Conservation (phyloP, 2,113 vertebrate species). For the Phycodurus eques region DNA sequence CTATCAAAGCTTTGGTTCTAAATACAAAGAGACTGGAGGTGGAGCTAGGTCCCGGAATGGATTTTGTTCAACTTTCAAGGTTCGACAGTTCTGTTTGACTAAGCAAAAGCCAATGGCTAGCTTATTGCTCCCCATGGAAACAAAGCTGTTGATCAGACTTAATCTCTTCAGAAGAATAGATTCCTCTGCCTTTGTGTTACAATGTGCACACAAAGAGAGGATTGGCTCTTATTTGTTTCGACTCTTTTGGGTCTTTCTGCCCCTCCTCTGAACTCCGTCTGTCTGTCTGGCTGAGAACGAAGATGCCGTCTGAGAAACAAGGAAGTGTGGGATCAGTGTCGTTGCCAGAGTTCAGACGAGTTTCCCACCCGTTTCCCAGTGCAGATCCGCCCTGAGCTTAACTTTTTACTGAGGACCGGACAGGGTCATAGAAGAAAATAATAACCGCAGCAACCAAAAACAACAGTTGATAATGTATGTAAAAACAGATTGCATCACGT, state of each 20-base stretch:
- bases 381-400: not conserved
- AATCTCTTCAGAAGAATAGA: constrained; percentile 2
- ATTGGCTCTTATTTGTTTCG: constrained; percentile 21
- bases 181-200: not conserved
- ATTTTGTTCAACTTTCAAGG: too few relatives aligned
- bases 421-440: constrained; percentile 16
- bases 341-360: constrained; percentile 40
- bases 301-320: constrained; percentile 44
- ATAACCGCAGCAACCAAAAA: constrained; percentile 4
- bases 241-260: constrained; percentile 26
- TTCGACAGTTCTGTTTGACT: not conserved
- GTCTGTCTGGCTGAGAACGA: constrained; percentile 41
- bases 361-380: constrained; percentile 36
- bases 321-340: constrained; percentile 46
- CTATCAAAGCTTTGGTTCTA: too few relatives aligned
- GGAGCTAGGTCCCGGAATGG: too few relatives aligned
- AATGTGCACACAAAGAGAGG: constrained; percentile 2
- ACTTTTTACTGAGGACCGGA: constrained; percentile 6
- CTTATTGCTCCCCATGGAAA: not conserved
- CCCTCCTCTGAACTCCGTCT: constrained; percentile 44
- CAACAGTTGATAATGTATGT: constrained; percentile 7
- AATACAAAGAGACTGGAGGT: too few relatives aligned
- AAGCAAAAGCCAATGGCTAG: not conserved
- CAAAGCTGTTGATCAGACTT: not conserved
- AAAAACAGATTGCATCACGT: not conserved